Conservation (phyloP, 2,888 invertebrate genomes). For the Bruchidius siliquastri region DNA sequence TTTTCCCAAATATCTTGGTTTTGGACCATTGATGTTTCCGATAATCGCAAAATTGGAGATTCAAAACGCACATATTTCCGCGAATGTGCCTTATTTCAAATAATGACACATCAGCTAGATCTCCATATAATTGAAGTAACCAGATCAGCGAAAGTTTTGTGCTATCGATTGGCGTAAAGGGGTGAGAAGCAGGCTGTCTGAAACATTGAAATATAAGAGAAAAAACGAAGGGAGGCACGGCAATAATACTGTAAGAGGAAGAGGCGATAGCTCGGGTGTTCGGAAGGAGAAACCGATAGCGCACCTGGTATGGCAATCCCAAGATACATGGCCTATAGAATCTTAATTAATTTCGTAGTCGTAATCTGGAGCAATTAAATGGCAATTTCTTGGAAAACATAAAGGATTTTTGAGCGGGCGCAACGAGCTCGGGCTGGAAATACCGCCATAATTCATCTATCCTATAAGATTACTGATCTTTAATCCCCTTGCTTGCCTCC, state of each 20-base stretch:
- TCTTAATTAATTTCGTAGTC: conserved; percentile 49
- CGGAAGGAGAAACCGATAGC: conserved; percentile 19
- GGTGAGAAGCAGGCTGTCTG: not conserved
- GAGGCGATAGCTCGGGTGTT: conserved; percentile 14
- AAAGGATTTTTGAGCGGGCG: conserved; percentile 46
- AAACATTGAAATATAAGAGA: not conserved
- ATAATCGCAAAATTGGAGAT: no score
- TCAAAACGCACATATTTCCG: no score
- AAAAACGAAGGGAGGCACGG: not conserved
- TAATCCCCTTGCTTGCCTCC: conserved; percentile 64
- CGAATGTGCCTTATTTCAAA: no score
- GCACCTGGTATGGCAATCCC: conserved; percentile 42
- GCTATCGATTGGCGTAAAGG: conserved; percentile 13
- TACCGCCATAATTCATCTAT: conserved; percentile 64
- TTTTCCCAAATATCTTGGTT: no score
- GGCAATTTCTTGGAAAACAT: conserved; percentile 49
- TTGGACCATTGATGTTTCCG: no score
- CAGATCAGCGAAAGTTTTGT: conserved; percentile 40
- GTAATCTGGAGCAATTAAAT: conserved; percentile 49
- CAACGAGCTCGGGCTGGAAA: conserved; percentile 45
- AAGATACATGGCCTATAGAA: conserved; percentile 49
- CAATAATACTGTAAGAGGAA: conserved; percentile 5
- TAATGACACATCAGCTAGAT: no score
- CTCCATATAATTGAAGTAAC: no score
- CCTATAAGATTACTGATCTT: conserved; percentile 71